These are phyloP conservation scores for Ctenopoma kingsleyae DNA, from an alignment of 2,797 vertebrate species.

Conservation along the genomic window DNA sequence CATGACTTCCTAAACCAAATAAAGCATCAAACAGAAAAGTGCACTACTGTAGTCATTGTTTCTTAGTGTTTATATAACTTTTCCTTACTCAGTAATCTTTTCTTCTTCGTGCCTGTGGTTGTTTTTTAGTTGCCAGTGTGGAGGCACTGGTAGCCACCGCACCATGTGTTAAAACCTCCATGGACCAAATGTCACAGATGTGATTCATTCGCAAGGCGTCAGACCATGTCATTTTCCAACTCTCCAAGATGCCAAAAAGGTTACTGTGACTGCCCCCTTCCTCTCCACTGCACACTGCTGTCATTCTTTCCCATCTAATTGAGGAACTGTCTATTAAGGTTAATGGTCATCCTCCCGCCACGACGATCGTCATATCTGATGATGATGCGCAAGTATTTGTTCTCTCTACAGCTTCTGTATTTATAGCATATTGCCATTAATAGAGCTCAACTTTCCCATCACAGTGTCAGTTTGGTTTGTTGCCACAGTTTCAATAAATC, in stretches of 20 bases:
- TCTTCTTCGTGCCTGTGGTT: not conserved
- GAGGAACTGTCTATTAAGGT: constrained; percentile 65
- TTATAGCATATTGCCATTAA: not conserved
- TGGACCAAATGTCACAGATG: constrained; percentile 71
- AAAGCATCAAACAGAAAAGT: not conserved
- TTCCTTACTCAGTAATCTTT: constrained; percentile 6
- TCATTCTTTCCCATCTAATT: constrained; percentile 55
- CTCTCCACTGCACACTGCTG: constrained; percentile 49
- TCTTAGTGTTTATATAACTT: constrained; percentile 2
- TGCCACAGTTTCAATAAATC: not conserved
- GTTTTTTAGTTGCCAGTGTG: constrained; percentile 19
- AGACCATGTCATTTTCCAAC: constrained; percentile 73
- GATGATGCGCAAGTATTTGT: constrained; percentile 18
- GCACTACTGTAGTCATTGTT: not conserved
- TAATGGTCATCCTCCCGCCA: constrained; percentile 62
- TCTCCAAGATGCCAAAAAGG: constrained; percentile 73
- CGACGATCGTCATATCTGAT: constrained; percentile 28
- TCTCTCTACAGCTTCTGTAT: not conserved
- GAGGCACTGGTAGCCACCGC: constrained; percentile 16
- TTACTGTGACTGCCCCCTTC: constrained; percentile 76
- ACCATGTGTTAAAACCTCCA: constrained; percentile 58
- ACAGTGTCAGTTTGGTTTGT: not conserved
- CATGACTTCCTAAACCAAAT: not conserved
- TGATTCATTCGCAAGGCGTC: constrained; percentile 72
- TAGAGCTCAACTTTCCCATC: not conserved